Evolutionary conservation across 1,140 invertebrate genomes (phyloP).

Genomic region (Brachionus sp.): DNA sequence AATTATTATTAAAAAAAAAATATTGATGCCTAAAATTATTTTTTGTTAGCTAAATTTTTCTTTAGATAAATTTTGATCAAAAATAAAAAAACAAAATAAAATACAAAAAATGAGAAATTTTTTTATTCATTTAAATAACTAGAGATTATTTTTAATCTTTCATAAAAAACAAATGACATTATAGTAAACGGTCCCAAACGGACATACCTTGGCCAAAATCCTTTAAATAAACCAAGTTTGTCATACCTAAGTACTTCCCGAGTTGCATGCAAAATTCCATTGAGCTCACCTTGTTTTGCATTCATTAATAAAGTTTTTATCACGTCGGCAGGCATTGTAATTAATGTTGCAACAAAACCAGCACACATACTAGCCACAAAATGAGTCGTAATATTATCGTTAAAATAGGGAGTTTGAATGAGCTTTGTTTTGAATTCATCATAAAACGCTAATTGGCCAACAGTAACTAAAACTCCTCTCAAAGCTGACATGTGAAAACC

Average conservation of each 20-base stretch:
- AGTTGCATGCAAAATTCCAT: constrained; percentile 7
- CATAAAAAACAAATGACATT: constrained; percentile 91
- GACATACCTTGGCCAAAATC: constrained; percentile 93
- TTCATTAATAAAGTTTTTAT: constrained; percentile 96
- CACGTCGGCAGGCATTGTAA: constrained; percentile 67
- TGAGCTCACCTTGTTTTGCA: constrained; percentile 78
- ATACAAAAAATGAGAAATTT: not conserved
- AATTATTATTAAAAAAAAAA: too few relatives aligned
- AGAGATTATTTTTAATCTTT: constrained; percentile 68
- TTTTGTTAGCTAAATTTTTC: too few relatives aligned
- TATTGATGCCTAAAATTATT: too few relatives aligned
- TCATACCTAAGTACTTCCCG: constrained; percentile 79
- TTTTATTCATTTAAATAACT: not conserved
- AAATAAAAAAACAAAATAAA: too few relatives aligned
- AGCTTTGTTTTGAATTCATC: constrained; percentile 83
- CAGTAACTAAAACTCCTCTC: constrained; percentile 87
- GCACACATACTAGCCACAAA: constrained; percentile 82
- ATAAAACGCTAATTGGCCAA: constrained; percentile 87
- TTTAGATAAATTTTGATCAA: too few relatives aligned
- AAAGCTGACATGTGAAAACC: constrained; percentile 85
- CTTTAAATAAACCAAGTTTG: constrained; percentile 80
- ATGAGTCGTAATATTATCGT: constrained; percentile 81
- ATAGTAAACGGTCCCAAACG: constrained; percentile 98
- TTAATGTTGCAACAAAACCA: constrained; percentile 65
- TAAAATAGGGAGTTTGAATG: constrained; percentile 62